Evolutionary conservation across 2,888 invertebrate species (phyloP).

Genomic region (Thereva nobilitata): DNA sequence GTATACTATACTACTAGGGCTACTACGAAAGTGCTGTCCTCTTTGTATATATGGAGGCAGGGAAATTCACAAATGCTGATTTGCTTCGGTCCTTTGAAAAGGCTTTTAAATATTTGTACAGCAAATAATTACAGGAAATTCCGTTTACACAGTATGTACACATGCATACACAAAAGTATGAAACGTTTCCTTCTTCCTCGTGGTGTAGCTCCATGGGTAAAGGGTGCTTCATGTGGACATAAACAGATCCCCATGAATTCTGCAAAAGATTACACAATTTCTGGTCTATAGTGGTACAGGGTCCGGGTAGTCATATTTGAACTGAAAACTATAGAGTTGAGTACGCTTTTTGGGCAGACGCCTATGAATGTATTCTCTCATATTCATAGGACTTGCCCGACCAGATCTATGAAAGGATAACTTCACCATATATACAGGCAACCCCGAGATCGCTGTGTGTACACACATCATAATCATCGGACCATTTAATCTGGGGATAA

Average conservation of each 20-base stretch:
- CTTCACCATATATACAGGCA: neutral
- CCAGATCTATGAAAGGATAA: slow-evolving; percentile 19
- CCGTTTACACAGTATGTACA: no score
- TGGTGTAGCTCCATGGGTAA: neutral
- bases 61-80: no score
- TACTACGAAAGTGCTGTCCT: no score
- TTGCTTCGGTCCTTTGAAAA: no score
- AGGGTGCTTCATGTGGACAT: neutral
- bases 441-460: neutral
- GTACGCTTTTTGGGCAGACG: neutral
- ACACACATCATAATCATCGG: slow-evolving; percentile 36
- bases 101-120: no score
- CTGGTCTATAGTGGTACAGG: neutral
- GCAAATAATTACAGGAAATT: no score
- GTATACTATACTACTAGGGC: no score
- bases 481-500: slow-evolving; percentile 39
- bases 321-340: slow-evolving; percentile 5
- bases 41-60: no score
- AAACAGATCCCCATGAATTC: slow-evolving; percentile 13
- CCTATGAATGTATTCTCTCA: slow-evolving; percentile 4
- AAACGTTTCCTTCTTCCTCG: no score
- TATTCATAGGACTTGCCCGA: slow-evolving; percentile 15
- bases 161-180: no score
- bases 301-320: slow-evolving; percentile 12
- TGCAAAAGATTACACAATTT: slow-evolving; percentile 10